These are phyloP conservation scores for Deroplatys truncata DNA, from an alignment of 2,888 invertebrate genomes.

Conservation along the genomic window DNA sequence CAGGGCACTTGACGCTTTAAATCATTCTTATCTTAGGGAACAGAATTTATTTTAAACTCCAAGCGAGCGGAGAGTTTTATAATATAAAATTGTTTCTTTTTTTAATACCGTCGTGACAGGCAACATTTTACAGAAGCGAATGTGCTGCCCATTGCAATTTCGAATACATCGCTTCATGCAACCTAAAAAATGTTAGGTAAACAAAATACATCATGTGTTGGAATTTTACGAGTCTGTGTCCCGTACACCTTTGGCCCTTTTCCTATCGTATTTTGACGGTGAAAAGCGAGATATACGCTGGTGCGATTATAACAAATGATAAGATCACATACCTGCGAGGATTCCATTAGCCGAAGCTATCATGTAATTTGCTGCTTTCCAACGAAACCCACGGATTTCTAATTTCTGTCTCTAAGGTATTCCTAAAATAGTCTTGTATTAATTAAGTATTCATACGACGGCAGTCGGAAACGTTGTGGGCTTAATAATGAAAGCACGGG, in stretches of 20 bases:
- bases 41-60: not conserved
- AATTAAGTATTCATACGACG: too few species aligned
- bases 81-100: not conserved
- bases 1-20: not conserved
- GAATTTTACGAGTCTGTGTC: too few species aligned
- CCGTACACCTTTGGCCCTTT: too few species aligned
- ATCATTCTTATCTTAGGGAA: not conserved
- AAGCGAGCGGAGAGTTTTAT: not conserved
- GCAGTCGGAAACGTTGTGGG: too few species aligned
- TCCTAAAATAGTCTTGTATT: too few species aligned
- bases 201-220: too few species aligned
- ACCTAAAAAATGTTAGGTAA: too few species aligned
- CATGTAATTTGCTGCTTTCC: too few species aligned
- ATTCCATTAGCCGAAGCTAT: not conserved
- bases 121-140: not conserved
- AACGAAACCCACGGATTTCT: too few species aligned
- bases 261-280: not conserved
- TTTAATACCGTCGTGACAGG: not conserved
- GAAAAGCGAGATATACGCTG: not conserved
- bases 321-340: not conserved
- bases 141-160: not conserved
- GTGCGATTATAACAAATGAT: not conserved
- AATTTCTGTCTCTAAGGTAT: too few species aligned
- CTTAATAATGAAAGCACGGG: too few species aligned
- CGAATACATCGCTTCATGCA: not conserved